Evolutionary conservation across 2,113 vertebrate species (phyloP), one percentile per base, ranked within the genome.

Genomic region (Ceyx margarethae): DNA sequence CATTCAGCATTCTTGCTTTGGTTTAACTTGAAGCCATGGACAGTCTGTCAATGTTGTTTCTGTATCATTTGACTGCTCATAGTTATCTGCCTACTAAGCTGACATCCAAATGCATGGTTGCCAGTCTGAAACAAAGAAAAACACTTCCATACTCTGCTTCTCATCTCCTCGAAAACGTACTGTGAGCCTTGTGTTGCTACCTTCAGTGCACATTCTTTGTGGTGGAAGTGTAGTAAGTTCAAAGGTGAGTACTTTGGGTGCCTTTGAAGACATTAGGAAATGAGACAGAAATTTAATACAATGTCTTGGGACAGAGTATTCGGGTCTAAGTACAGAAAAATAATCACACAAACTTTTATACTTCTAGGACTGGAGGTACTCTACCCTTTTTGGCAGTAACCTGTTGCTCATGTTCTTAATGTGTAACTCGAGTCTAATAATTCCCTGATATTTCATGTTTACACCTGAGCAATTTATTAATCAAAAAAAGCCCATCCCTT

Each of bases 1-100:
- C 1, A 48, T 11, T 75, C 53, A 2, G 4, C 40, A 3, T 35
- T 75, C 66, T 60, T 0, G 0, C 73, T 88, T 61, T 10, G 26
- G 13, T 42, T 81, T 65, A 33, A 45, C 42, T 31, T 20, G 72
- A 53, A 67, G 46, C 26, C 26, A 3, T 1, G 29, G 53, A 15
- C 45, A 43, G 14, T 4, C 53, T 25, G 45, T 22, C 22, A 21
- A n/a, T 23, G 37, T 23, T 42, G 46, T 37, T 75, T 68, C 48
- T 53, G 1, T 53, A 78, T 71, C 45, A 31, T 64, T 48, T n/a
- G 15, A 25, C 50, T 42, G 10, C 53, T 64, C n/a, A 1, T 4
- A 29, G 54, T 53, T 65, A 26, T 1, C 35, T 86, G 50, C 42
- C 35, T 60, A 45, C 14, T 50, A 79, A 56, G 64, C 57, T 45